Evolutionary conservation across 2,797 vertebrate genomes (phyloP).

Genomic region (Nannoperca obscura): DNA sequence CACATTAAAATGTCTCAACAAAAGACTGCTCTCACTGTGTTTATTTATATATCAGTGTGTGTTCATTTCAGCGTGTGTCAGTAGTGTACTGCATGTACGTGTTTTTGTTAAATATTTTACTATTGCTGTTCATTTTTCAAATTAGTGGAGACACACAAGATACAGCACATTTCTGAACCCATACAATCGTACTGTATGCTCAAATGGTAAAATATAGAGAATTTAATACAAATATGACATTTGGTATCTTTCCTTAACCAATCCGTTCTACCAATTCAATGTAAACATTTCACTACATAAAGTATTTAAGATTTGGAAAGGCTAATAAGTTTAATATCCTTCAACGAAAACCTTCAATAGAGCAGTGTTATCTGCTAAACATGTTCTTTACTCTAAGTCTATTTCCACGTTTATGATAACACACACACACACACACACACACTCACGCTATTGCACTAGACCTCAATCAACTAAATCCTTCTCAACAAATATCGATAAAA

Average conservation of each 20-base stretch:
- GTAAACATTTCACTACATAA: slow-evolving; percentile 81
- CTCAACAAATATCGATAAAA: slow-evolving; percentile 71
- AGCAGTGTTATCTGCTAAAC: slow-evolving; percentile 52
- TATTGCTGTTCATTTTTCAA: slow-evolving; percentile 77
- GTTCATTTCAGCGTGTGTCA: slow-evolving; percentile 12
- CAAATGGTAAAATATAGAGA: slow-evolving; percentile 64
- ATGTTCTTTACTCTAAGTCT: slow-evolving; percentile 60
- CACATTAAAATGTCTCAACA: slow-evolving; percentile 38
- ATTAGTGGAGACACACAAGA: slow-evolving; percentile 51
- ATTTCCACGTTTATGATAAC: slow-evolving; percentile 61
- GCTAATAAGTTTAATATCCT: slow-evolving; percentile 62
- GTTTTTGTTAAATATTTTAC: slow-evolving; percentile 45
- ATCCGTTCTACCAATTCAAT: slow-evolving; percentile 66
- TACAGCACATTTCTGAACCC: slow-evolving; percentile 67
- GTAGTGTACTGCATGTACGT: slow-evolving; percentile 60
- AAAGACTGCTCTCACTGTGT: slow-evolving; percentile 8
- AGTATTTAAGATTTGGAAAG: slow-evolving; percentile 70
- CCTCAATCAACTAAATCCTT: slow-evolving; percentile 64
- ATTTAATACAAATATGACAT: slow-evolving; percentile 71
- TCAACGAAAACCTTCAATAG: slow-evolving; percentile 48
- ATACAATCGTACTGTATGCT: slow-evolving; percentile 68
- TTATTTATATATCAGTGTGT: slow-evolving; percentile 15
- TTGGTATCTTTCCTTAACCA: slow-evolving; percentile 68
- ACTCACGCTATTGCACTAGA: slow-evolving; percentile 76
- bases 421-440: slow-evolving; percentile 56